Percentiles rank a stretch among this genome's conserved stretches.
Conservation (phyloP, 1,140 invertebrate species). For the Scylla paramamosain region DNA sequence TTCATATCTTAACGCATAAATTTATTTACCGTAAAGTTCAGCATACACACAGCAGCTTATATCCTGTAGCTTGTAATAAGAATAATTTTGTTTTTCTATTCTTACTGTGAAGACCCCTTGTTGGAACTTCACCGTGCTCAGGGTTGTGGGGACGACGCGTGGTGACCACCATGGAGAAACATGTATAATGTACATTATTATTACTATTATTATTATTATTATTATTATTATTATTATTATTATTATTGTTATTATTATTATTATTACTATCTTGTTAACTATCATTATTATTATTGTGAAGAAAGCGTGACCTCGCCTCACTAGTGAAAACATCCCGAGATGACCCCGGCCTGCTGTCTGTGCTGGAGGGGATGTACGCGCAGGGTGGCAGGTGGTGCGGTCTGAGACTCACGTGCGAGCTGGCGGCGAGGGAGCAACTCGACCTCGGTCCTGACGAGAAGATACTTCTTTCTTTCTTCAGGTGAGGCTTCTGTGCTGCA, state of each 20-base stretch:
- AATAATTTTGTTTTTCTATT: no score
- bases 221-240: no score
- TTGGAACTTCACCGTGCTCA: no score
- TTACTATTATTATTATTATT: no score
- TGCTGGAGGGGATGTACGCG: slow-evolving; percentile 45
- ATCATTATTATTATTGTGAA: neutral
- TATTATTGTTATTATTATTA: neutral
- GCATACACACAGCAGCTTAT: no score
- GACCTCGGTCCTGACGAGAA: slow-evolving; percentile 51
- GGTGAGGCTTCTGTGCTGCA: neutral
- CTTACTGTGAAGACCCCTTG: no score
- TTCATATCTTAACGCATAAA: no score
- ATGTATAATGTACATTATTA: no score
- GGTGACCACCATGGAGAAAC: no score
- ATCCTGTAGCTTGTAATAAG: no score
- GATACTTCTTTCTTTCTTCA: slow-evolving; percentile 59
- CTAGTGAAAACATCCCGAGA: neutral
- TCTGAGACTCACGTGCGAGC: slow-evolving; percentile 61
- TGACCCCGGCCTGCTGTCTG: slow-evolving; percentile 22
- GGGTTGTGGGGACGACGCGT: no score
- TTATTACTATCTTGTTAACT: neutral
- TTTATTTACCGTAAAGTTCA: no score
- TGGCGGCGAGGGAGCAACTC: slow-evolving; percentile 51
- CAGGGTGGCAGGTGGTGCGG: slow-evolving; percentile 47
- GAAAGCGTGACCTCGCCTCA: slow-evolving; percentile 54